phyloP scores from a whole-genome alignment of 2,113 vertebrate genomes.

The Pelecanus crispus region DNA sequence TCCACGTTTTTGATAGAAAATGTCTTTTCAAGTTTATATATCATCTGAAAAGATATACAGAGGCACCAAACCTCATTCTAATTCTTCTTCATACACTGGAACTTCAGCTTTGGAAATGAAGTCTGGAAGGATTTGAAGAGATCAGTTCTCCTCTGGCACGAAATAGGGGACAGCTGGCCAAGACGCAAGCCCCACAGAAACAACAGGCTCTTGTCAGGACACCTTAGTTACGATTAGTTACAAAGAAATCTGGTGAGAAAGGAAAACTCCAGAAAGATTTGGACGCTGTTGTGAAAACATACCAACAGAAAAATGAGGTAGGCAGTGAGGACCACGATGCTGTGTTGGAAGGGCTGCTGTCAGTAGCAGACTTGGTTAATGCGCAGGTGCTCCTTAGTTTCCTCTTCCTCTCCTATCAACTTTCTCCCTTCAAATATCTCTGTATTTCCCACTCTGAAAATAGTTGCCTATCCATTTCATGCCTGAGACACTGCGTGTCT shows the following conservation, averaged over 20 bases:
- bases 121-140: background rate
- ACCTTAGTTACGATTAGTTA: background rate
- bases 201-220: background rate
- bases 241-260: background rate
- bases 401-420: background rate
- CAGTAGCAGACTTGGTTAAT: background rate
- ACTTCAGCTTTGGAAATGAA: background rate
- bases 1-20: background rate
- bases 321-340: background rate
- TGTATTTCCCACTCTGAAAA: background rate
- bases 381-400: background rate
- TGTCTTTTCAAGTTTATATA: background rate
- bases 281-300: background rate
- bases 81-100: background rate
- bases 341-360: background rate
- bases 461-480: background rate
- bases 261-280: background rate
- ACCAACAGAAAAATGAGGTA: background rate
- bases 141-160: background rate
- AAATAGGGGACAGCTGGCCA: background rate
- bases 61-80: background rate
- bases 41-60: background rate
- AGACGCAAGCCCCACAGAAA: background rate
- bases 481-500: background rate
- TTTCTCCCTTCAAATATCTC: background rate